A percentile compares a stretch with the other conserved stretches of the same genome.
Conservation (phyloP, 2,113 vertebrate species). For the Plecturocebus donacophilus region DNA sequence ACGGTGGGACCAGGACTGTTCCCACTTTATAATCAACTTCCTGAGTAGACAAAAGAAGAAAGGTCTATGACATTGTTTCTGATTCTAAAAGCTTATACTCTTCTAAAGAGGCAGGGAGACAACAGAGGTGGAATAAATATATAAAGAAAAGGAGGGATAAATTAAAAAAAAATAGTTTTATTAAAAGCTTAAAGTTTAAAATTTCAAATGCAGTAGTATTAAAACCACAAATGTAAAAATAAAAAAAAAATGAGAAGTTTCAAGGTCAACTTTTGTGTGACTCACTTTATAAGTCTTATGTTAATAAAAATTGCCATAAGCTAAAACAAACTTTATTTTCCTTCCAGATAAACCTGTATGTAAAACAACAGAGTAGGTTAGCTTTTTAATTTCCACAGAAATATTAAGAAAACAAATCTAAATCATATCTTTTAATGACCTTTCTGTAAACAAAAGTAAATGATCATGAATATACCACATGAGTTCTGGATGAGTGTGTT, state of each 20-base stretch:
- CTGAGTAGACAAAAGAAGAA: not conserved
- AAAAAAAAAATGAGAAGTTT: not conserved
- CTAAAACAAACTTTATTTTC: slow-evolving; percentile 51
- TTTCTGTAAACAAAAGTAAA: slow-evolving; percentile 73
- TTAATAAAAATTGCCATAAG: slow-evolving; percentile 50
- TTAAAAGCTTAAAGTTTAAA: not conserved
- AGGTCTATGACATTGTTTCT: slow-evolving; percentile 14
- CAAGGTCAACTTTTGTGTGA: not conserved
- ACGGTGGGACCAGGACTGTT: not conserved
- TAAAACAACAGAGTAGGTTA: slow-evolving; percentile 49
- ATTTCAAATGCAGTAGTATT: not conserved
- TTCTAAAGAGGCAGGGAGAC: slow-evolving; percentile 12
- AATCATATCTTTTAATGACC: slow-evolving; percentile 70
- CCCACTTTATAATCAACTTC: slow-evolving; percentile 37
- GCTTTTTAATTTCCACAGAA: slow-evolving; percentile 73
- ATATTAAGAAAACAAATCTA: slow-evolving; percentile 67
- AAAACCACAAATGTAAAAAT: not conserved
- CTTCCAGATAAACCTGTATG: slow-evolving; percentile 5
- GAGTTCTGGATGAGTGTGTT: slow-evolving; percentile 40
- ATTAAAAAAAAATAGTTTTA: not conserved
- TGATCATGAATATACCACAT: slow-evolving; percentile 22
- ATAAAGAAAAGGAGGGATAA: not conserved
- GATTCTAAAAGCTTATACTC: slow-evolving; percentile 7
- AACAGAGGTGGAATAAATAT: not conserved
- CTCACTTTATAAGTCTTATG: slow-evolving; percentile 35